These are phyloP conservation scores for Drosophila mojavensis DNA, from an alignment of 1,140 invertebrate genomes.

Conservation along the genomic window DNA sequence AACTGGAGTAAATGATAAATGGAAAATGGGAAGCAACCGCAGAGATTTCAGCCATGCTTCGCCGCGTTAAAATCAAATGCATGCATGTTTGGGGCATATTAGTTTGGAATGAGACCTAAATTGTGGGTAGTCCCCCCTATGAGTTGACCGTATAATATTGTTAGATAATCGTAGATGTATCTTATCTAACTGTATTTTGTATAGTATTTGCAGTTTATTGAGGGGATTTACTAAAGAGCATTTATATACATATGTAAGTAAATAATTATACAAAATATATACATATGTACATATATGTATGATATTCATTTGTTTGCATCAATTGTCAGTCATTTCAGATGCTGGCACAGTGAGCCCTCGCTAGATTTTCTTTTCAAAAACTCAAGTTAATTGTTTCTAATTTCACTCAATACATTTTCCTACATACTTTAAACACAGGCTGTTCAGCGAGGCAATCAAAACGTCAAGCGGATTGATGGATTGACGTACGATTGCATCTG, in stretches of 20 bases:
- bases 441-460: constrained; percentile 60
- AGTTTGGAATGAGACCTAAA: not conserved
- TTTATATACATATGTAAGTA: too few relatives aligned
- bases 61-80: constrained; percentile 1
- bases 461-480: constrained; percentile 61
- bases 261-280: not conserved
- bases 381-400: constrained; percentile 55
- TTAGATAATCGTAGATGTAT: constrained; percentile 3
- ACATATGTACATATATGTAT: not conserved
- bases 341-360: constrained; percentile 17
- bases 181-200: not conserved
- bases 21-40: constrained; percentile 30
- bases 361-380: too few relatives aligned
- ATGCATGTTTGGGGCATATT: constrained; percentile 6
- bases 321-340: not conserved
- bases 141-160: not conserved
- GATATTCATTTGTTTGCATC: too few relatives aligned
- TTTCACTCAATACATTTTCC: constrained; percentile 31
- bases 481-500: constrained; percentile 56
- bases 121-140: not conserved
- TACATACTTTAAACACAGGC: constrained; percentile 19
- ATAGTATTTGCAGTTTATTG: not conserved
- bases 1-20: constrained; percentile 21
- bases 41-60: constrained; percentile 27
- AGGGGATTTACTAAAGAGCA: not conserved